phyloP scores from a whole-genome alignment of 2,888 invertebrate genomes.

The Salpingus planirostris region DNA sequence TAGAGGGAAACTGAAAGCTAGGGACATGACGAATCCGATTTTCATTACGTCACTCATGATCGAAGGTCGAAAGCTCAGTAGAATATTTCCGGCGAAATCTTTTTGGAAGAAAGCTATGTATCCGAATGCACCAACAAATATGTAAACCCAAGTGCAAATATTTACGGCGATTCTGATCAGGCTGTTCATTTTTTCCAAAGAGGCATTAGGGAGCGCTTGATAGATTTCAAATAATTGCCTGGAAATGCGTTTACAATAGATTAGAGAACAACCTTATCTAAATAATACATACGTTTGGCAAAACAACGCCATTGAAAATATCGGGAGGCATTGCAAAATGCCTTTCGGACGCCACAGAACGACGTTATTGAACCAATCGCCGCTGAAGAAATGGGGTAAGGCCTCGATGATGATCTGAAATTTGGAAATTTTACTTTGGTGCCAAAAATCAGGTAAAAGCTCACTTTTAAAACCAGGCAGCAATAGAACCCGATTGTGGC shows the following conservation, averaged over 20 bases:
- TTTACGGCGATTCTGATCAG: constrained; percentile 84
- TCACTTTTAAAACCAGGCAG: constrained; percentile 78
- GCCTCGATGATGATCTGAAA: constrained; percentile 71
- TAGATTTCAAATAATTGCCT: constrained; percentile 90
- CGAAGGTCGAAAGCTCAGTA: constrained; percentile 77
- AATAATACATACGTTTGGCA: constrained; percentile 75
- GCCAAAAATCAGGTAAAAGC: constrained; percentile 3
- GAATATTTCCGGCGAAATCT: constrained; percentile 77
- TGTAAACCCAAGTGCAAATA: constrained; percentile 84
- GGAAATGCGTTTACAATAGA: constrained; percentile 25
- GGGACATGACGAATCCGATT: constrained; percentile 87
- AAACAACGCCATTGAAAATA: constrained; percentile 92
- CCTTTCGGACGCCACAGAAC: constrained; percentile 78
- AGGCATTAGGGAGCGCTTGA: constrained; percentile 78
- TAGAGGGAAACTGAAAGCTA: constrained; percentile 94
- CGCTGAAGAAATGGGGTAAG: constrained; percentile 59
- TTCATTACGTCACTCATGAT: constrained; percentile 83
- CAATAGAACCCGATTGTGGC: constrained; percentile 89
- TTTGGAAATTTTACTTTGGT: too few relatives aligned
- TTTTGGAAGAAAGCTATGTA: constrained; percentile 73
- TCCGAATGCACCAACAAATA: constrained; percentile 87
- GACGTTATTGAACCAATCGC: constrained; percentile 65
- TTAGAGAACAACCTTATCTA: constrained; percentile 7
- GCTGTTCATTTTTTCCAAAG: constrained; percentile 79
- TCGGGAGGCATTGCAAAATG: constrained; percentile 84